These are phyloP conservation scores for Cheilosia pagana DNA, from an alignment of 2,888 invertebrate species.

Conservation along the genomic window DNA sequence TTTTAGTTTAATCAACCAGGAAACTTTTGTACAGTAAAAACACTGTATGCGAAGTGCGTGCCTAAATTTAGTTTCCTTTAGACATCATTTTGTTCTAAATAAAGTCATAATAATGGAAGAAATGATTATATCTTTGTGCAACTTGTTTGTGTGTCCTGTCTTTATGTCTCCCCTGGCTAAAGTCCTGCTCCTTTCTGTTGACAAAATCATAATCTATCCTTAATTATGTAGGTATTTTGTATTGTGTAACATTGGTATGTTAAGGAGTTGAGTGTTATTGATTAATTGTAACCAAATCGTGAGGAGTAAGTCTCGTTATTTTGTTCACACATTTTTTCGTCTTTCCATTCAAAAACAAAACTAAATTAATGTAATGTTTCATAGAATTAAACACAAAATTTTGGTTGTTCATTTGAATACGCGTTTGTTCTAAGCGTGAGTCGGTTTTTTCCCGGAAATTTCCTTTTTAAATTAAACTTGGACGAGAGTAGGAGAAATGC, in stretches of 20 bases:
- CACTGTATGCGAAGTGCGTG: constrained; percentile 28
- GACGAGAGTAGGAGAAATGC: constrained; percentile 10
- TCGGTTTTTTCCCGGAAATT: constrained; percentile 13
- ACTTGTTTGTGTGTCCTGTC: constrained; percentile 2
- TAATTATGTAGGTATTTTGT: constrained; percentile 16
- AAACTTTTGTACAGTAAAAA: constrained; percentile 11
- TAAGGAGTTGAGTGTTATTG: constrained; percentile 66
- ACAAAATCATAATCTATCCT: constrained; percentile 1
- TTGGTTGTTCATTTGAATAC: constrained; percentile 17
- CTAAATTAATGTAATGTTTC: constrained; percentile 32
- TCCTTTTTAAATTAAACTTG: constrained; percentile 9
- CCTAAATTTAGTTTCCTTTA: constrained; percentile 32
- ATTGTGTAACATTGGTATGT: constrained; percentile 53
- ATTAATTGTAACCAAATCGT: constrained; percentile 74
- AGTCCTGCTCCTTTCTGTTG: constrained; percentile 15
- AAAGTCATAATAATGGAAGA: constrained; percentile 11
- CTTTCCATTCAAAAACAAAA: constrained; percentile 43
- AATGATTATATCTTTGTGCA: neutral
- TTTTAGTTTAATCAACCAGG: constrained; percentile 36
- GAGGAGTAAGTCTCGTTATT: constrained; percentile 37
- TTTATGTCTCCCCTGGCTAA: neutral
- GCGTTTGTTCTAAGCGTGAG: constrained; percentile 19
- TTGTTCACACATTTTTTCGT: constrained; percentile 52
- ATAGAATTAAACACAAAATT: constrained; percentile 25
- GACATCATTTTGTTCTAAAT: constrained; percentile 18